Evolutionary conservation across 2,113 vertebrate species (phyloP).

Genomic region (Struthio camelus): DNA sequence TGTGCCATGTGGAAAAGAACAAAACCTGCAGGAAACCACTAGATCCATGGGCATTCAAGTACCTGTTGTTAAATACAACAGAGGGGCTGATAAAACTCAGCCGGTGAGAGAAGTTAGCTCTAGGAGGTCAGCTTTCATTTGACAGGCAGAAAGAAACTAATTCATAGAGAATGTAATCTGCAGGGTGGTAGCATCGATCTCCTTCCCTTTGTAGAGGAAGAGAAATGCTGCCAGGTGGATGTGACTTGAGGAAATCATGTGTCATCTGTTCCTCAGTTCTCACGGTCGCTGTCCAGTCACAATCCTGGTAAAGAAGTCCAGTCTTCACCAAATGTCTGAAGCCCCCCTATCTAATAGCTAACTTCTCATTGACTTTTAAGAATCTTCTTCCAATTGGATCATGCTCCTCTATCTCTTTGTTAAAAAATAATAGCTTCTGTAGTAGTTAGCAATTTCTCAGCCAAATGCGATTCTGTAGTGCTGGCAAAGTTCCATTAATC

Average conservation of each 20-base stretch:
- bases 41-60: not conserved
- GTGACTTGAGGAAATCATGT: not conserved
- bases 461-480: conserved; percentile 25
- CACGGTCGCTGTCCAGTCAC: not conserved
- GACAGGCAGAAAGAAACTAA: conserved; percentile 25
- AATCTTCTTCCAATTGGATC: not conserved
- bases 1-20: not conserved
- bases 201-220: not conserved
- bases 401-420: not conserved
- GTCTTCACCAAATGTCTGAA: not conserved
- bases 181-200: not conserved
- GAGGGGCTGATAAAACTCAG: not conserved
- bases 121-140: conserved; percentile 8
- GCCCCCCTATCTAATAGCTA: not conserved
- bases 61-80: not conserved
- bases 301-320: not conserved
- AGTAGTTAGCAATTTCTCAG: conserved; percentile 46
- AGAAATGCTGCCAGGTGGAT: conserved; percentile 30
- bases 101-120: not conserved
- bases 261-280: conserved; percentile 35
- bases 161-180: not conserved
- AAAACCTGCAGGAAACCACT: not conserved
- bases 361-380: conserved; percentile 26
- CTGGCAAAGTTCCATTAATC: conserved; percentile 59
- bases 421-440: conserved; percentile 63